These are phyloP conservation scores for Hesperia comma DNA, from an alignment of 2,888 invertebrate species.

Conservation along the genomic window DNA sequence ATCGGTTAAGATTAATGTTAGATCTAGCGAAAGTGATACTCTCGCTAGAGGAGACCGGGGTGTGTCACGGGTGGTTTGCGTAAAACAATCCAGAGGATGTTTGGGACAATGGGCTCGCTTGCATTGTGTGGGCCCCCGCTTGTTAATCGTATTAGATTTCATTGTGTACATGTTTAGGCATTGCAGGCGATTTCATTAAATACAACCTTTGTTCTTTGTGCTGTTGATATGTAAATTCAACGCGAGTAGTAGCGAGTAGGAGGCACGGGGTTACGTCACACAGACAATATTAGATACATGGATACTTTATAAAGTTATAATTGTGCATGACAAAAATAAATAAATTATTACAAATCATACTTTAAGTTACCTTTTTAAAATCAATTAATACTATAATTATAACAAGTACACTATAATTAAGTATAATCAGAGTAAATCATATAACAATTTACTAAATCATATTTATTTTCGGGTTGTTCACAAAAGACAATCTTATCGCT, in stretches of 20 bases:
- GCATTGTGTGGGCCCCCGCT: neutral
- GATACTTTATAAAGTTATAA: too few species aligned
- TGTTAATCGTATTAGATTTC: constrained; percentile 21
- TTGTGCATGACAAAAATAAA: too few species aligned
- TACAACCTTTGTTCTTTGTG: constrained; percentile 1
- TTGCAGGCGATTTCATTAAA: neutral
- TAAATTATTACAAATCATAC: too few species aligned
- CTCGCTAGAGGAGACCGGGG: constrained; percentile 30
- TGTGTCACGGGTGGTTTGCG: constrained; percentile 44
- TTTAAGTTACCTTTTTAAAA: too few species aligned
- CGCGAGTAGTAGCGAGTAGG: neutral
- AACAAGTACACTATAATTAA: too few species aligned
- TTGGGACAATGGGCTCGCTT: constrained; percentile 41
- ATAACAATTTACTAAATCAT: too few species aligned
- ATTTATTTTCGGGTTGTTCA: too few species aligned
- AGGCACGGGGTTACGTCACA: too few species aligned
- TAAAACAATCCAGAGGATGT: constrained; percentile 50
- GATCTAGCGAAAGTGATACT: constrained; percentile 22
- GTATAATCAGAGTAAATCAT: too few species aligned
- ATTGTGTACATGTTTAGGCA: constrained; percentile 11
- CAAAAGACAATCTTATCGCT: too few species aligned
- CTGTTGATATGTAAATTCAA: neutral
- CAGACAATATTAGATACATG: too few species aligned
- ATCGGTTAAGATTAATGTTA: constrained; percentile 21
- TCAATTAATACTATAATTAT: too few species aligned